Evolutionary conservation across 2,888 invertebrate genomes (phyloP), one percentile per base, ranked within the genome.

Genomic region (Nyleta sp.): DNA sequence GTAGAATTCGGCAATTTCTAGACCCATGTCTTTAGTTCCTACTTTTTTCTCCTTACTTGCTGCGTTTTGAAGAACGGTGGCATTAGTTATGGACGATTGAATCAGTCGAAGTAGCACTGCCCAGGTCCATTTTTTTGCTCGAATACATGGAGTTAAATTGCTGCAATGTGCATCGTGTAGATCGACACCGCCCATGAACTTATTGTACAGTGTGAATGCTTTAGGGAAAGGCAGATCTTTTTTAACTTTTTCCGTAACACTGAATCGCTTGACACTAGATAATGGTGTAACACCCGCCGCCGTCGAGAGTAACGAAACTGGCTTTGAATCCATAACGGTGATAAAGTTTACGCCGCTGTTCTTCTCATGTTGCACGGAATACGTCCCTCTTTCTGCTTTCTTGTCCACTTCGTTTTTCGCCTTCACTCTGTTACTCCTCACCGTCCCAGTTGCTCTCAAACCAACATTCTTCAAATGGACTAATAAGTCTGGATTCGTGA

Each of bases 381-480:
- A 67, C 38, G 79, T 74, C 31, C 78, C 79, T 80, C 75, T 70
- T 59, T 53, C 57, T 67, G 77, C 72, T 38, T 81, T 81, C 53
- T 79, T 76, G 11, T 42, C 24, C 42, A 76, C 18, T 24, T 52
- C 44, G 53, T 76, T 70, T 42, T 77, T 64, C 52, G 33, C 68
- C 35, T 70, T 62, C 20, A 76, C 57, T 73, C 81, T 44, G 22
- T 78, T 68, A 33, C 28, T 55, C 40, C 74, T 68, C 10, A 80
- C 57, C 15, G 78, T 78, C 13, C 68, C 78, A 8, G 77, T 80
- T 52, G 77, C 72, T 67, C 15, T 68, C 65, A 81, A 59, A 33
- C 68, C 77, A 31, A 70, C 6, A 60, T 68, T 77, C 55, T 68
- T 57, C 55, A 81, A 40, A 77, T 81, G 78, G 38, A 80, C 42